Evolutionary conservation across 2,888 invertebrate genomes (phyloP).

Genomic region (Allophyes oxyacanthae): DNA sequence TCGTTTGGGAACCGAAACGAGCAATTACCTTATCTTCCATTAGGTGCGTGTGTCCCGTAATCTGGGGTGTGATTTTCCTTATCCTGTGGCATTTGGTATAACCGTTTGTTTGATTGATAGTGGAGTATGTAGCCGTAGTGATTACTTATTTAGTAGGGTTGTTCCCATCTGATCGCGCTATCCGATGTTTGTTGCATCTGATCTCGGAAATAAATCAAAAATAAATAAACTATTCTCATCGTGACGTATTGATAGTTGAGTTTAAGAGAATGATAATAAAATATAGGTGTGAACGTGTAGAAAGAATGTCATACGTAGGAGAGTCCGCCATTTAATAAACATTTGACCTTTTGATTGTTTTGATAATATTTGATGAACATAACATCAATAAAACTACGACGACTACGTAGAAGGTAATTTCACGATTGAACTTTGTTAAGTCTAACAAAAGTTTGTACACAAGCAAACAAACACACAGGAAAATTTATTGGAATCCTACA

Average conservation of each 20-base stretch:
- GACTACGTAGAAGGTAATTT: slow-evolving; percentile 4
- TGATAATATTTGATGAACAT: slow-evolving; percentile 38
- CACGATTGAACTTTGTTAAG: slow-evolving; percentile 13
- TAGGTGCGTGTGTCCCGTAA: slow-evolving; percentile 32
- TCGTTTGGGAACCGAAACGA: slow-evolving; percentile 33
- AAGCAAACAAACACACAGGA: no score
- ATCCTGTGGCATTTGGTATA: slow-evolving; percentile 18
- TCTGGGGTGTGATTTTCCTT: slow-evolving; percentile 30
- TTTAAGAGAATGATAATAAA: no score
- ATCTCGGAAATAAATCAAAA: no score
- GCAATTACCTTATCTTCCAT: slow-evolving; percentile 42
- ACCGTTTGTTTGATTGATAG: slow-evolving; percentile 12
- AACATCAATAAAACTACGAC: slow-evolving; percentile 46
- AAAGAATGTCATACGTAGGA: background rate
- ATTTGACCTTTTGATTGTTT: slow-evolving; percentile 37
- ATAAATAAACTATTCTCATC: no score
- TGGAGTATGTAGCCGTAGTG: no score
- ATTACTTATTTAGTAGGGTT: no score
- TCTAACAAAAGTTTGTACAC: no score
- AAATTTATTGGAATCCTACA: no score
- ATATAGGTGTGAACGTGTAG: no score
- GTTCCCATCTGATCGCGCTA: no score
- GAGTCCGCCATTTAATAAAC: slow-evolving; percentile 17
- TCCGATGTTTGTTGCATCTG: no score
- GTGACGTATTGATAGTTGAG: no score